Conservation (phyloP, 2,797 vertebrate genomes). For the Manis crassicaudata region DNA sequence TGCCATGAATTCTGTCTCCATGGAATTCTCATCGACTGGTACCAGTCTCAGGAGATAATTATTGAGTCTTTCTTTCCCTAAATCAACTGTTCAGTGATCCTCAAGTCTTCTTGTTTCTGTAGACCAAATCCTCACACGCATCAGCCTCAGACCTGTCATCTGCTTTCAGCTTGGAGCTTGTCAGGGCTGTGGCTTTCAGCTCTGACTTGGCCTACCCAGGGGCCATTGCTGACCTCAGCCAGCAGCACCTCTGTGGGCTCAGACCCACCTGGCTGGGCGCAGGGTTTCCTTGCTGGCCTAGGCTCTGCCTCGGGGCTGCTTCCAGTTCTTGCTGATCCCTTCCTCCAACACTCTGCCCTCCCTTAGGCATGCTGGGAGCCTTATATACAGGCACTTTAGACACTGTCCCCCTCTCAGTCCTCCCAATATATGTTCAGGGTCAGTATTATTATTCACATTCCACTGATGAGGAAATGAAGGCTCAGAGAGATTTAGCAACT, state of each 20-base stretch:
- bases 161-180: background rate
- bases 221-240: background rate
- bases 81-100: background rate
- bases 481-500: background rate
- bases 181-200: background rate
- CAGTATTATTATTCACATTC: background rate
- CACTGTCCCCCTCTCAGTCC: background rate
- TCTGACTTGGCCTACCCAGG: rapidly evolving
- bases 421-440: background rate
- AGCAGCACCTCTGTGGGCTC: background rate
- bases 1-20: background rate
- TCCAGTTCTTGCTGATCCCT: background rate
- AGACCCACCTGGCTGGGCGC: background rate
- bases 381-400: background rate
- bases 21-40: background rate
- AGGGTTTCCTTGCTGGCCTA: background rate
- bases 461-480: background rate
- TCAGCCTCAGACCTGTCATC: background rate
- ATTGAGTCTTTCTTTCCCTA: background rate
- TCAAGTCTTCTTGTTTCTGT: background rate
- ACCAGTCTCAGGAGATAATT: background rate
- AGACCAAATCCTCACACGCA: background rate
- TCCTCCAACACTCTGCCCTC: background rate
- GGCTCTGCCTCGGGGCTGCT: background rate
- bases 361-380: background rate